These are phyloP conservation scores for Poecilia picta DNA, from an alignment of 2,797 vertebrate species.

Conservation along the genomic window DNA sequence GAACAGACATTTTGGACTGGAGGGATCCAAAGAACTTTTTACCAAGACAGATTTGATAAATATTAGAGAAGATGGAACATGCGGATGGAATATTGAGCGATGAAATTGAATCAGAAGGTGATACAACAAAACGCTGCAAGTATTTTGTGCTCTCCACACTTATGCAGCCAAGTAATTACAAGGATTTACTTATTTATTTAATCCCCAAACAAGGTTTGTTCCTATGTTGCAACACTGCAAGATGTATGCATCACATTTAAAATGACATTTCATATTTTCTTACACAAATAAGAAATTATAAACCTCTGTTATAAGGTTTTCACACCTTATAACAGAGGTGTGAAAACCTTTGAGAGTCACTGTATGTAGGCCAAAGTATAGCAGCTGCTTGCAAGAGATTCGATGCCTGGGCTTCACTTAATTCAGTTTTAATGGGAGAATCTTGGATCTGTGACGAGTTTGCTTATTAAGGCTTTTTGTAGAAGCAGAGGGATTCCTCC, in stretches of 20 bases:
- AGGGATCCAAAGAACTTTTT: too few species aligned
- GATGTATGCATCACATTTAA: neutral
- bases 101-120: neutral
- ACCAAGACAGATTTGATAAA: too few species aligned
- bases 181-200: neutral
- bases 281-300: too few species aligned
- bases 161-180: neutral
- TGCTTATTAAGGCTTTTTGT: constrained; percentile 19
- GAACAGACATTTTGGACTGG: too few species aligned
- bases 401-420: constrained; percentile 6
- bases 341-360: constrained; percentile 3
- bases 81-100: too few species aligned
- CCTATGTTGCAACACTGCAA: neutral
- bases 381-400: neutral
- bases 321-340: too few species aligned
- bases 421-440: constrained; percentile 5
- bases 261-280: neutral
- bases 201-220: neutral
- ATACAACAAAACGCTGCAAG: neutral
- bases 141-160: neutral
- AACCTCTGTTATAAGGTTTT: too few species aligned
- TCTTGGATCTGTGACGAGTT: neutral
- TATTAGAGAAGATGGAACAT: too few species aligned
- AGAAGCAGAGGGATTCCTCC: constrained; percentile 1
- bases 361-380: neutral